phyloP scores from a whole-genome alignment of 2,888 invertebrate species.

The Cerastis rubricosa region DNA sequence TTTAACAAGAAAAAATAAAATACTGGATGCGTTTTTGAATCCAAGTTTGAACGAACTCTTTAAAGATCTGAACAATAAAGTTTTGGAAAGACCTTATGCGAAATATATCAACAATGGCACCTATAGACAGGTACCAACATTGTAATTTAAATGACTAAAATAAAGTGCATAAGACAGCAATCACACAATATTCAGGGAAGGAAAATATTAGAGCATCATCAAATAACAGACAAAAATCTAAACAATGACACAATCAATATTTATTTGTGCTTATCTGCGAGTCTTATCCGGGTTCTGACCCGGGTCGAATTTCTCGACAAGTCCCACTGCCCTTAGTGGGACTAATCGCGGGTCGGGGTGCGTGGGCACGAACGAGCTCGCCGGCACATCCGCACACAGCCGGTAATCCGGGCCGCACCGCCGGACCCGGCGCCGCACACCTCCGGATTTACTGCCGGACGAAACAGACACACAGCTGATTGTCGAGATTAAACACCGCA shows the following conservation, averaged over 20 bases:
- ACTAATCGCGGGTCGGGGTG: constrained; percentile 85
- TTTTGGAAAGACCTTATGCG: not conserved
- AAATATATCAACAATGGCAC: not conserved
- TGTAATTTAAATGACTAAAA: constrained; percentile 23
- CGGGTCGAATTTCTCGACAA: constrained; percentile 75
- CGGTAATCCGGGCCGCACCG: constrained; percentile 76
- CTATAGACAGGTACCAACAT: not conserved
- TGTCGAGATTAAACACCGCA: constrained; percentile 84
- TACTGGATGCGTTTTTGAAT: constrained; percentile 1
- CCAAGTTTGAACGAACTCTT: not conserved
- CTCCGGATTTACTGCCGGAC: constrained; percentile 83
- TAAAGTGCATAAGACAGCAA: constrained; percentile 5
- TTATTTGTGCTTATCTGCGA: constrained; percentile 82
- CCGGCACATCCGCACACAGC: constrained; percentile 79
- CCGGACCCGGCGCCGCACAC: constrained; percentile 70
- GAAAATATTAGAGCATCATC: constrained; percentile 26
- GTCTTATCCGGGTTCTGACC: constrained; percentile 75
- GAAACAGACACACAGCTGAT: constrained; percentile 84
- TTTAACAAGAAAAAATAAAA: not conserved
- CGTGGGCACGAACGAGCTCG: constrained; percentile 83
- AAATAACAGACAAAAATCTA: constrained; percentile 47
- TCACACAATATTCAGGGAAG: not conserved
- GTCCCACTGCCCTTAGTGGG: constrained; percentile 79
- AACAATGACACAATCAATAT: constrained; percentile 64
- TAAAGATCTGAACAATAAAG: not conserved